These are phyloP conservation scores for Carollia perspicillata DNA, from an alignment of 2,113 vertebrate genomes.

Conservation along the genomic window DNA sequence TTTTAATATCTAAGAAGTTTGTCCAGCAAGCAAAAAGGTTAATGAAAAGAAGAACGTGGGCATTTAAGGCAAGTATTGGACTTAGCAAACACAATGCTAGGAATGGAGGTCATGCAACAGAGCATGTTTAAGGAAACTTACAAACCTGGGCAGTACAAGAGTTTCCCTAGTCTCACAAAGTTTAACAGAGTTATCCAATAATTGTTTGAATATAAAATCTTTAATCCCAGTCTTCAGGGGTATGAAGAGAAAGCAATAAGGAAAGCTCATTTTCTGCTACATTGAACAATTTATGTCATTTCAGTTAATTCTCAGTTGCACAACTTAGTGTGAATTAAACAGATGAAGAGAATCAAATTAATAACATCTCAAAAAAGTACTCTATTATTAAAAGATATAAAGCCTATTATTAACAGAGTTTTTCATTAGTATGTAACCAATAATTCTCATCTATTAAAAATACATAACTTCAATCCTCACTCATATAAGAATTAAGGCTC, in stretches of 20 bases:
- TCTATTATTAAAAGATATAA: background rate
- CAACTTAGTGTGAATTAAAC: conserved; percentile 29
- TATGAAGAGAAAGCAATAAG: background rate
- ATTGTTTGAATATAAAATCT: background rate
- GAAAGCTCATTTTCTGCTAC: background rate
- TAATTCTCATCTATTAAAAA: conserved; percentile 10
- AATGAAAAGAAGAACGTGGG: background rate
- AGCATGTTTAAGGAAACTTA: background rate
- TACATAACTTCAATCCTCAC: background rate
- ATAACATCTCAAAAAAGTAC: background rate
- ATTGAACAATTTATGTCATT: background rate
- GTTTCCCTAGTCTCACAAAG: background rate
- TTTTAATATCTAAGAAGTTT: conserved; percentile 11
- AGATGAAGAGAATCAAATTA: background rate
- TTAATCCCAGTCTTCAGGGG: background rate
- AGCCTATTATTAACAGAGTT: background rate
- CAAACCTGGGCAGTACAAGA: background rate
- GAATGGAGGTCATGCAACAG: background rate
- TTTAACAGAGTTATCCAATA: background rate
- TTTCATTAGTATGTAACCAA: background rate
- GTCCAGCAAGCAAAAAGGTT: conserved; percentile 1
- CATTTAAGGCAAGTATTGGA: conserved; percentile 67
- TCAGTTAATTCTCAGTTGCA: background rate
- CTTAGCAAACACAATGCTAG: background rate
- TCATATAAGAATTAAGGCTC: background rate